phyloP scores from a whole-genome alignment of 2,113 vertebrate species.

The Eurystomus gularis region DNA sequence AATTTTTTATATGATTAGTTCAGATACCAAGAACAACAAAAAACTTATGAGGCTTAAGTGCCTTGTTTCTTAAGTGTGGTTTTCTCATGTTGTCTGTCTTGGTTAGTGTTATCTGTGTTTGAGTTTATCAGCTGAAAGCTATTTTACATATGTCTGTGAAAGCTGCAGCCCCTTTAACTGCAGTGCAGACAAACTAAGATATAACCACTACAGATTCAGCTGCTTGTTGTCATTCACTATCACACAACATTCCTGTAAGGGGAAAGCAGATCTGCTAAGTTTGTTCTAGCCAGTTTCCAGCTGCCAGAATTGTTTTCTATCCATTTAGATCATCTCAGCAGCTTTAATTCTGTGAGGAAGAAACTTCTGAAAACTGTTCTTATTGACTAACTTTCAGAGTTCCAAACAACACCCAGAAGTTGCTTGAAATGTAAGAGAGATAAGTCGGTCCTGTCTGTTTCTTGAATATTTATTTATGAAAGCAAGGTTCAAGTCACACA shows the following conservation, averaged over 20 bases:
- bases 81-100: not conserved
- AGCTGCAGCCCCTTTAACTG: not conserved
- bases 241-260: not conserved
- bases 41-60: not conserved
- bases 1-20: not conserved
- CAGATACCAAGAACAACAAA: not conserved
- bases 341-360: not conserved
- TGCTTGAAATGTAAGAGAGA: not conserved
- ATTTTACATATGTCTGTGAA: not conserved
- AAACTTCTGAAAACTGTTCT: not conserved
- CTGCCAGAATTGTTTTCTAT: not conserved
- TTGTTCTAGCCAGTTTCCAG: not conserved
- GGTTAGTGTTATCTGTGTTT: not conserved
- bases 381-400: not conserved
- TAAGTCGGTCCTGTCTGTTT: not conserved
- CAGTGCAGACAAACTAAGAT: not conserved
- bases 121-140: not conserved
- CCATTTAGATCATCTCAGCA: not conserved
- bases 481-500: not conserved
- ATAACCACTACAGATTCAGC: not conserved
- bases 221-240: not conserved
- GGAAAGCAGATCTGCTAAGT: not conserved
- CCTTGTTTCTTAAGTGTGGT: not conserved
- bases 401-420: not conserved
- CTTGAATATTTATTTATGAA: not conserved